phyloP scores from a whole-genome alignment of 2,888 invertebrate genomes.

The Papilio gigon region DNA sequence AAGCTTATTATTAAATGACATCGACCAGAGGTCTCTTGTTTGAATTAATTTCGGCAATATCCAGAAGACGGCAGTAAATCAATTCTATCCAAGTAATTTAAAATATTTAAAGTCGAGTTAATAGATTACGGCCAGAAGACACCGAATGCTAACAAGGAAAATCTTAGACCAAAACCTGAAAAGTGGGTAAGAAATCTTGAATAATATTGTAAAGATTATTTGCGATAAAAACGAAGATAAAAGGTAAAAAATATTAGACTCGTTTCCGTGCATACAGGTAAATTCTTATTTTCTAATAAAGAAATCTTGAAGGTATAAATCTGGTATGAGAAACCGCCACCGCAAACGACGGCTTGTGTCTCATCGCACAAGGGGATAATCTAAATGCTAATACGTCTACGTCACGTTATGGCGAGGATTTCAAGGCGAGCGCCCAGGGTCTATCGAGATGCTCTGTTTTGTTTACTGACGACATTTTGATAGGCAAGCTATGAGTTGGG shows the following conservation, averaged over 20 bases:
- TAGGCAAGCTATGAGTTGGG: constrained; percentile 11
- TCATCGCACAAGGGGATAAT: constrained; percentile 63
- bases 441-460: constrained; percentile 40
- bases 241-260: background rate
- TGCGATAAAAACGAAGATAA: no score
- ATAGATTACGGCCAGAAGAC: background rate
- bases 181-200: background rate
- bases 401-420: constrained; percentile 57
- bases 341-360: constrained; percentile 55
- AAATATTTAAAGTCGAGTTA: constrained; percentile 22
- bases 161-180: no score
- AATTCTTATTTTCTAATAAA: constrained; percentile 22
- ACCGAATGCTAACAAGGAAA: background rate
- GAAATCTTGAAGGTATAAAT: constrained; percentile 21
- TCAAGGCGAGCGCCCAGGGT: constrained; percentile 43
- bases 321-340: constrained; percentile 32
- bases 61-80: constrained; percentile 26
- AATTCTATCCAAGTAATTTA: constrained; percentile 15
- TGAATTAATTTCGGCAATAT: constrained; percentile 29
- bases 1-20: constrained; percentile 36
- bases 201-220: no score
- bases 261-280: background rate
- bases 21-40: constrained; percentile 21
- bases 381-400: constrained; percentile 75
- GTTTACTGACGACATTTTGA: constrained; percentile 32